Evolutionary conservation across 2,888 invertebrate species (phyloP).

Genomic region (Lasioglossum marginatum): DNA sequence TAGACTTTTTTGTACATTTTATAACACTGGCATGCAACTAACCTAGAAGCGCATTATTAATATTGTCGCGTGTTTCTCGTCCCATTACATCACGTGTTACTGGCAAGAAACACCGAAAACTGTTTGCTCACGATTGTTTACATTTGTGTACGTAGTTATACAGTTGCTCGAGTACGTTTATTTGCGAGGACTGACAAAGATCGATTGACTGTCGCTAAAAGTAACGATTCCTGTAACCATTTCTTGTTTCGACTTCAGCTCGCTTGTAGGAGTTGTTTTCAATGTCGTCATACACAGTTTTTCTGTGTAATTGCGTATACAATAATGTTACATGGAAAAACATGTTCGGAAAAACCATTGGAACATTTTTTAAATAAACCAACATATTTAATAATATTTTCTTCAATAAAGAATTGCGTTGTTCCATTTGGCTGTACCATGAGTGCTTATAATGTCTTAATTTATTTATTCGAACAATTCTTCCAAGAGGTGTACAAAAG

Average conservation of each 20-base stretch:
- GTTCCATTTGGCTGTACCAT: background rate
- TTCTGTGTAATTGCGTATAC: background rate
- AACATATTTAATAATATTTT: background rate
- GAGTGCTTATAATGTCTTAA: no score
- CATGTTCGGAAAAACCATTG: background rate
- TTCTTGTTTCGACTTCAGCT: background rate
- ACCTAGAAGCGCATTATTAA: background rate
- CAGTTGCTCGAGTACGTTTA: background rate
- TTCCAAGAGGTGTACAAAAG: background rate
- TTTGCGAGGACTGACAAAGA: background rate
- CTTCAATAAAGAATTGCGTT: background rate
- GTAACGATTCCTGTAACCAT: background rate
- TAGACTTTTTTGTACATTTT: background rate
- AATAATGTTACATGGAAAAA: background rate
- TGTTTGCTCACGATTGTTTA: background rate
- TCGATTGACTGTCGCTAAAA: slow-evolving; percentile 1
- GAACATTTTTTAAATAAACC: background rate
- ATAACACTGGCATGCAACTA: background rate
- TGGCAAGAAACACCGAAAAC: background rate
- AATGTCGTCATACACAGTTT: background rate
- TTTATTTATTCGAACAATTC: background rate
- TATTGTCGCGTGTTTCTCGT: background rate
- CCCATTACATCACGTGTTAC: background rate
- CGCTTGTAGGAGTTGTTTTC: background rate
- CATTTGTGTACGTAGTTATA: background rate